phyloP scores from a whole-genome alignment of 2,797 vertebrate genomes.

The Sebastes iracundus region DNA sequence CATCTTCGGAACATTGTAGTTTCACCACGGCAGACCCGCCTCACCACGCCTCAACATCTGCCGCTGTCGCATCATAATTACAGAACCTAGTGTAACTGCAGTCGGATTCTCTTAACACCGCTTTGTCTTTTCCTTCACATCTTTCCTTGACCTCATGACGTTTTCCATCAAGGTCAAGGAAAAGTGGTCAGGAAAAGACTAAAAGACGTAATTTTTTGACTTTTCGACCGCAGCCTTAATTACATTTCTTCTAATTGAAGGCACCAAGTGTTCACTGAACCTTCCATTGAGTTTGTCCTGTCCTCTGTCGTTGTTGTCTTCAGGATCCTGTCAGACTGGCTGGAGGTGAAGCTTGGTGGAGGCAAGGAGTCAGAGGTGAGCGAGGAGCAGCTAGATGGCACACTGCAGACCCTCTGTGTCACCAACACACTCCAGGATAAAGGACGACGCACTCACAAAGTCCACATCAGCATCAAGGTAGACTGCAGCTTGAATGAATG shows the following conservation, averaged over 20 bases:
- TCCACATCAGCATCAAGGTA: slow-evolving; percentile 91
- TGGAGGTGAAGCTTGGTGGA: slow-evolving; percentile 90
- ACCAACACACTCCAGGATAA: slow-evolving; percentile 73
- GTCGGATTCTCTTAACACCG: too few relatives aligned
- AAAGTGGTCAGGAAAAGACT: too few relatives aligned
- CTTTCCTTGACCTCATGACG: too few relatives aligned
- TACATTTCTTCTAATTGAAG: background rate
- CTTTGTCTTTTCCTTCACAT: too few relatives aligned
- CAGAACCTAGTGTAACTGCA: fast-evolving
- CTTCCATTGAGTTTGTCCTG: background rate
- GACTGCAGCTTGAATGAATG: fast-evolving
- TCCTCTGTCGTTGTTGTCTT: slow-evolving; percentile 1
- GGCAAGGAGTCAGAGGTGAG: slow-evolving; percentile 44
- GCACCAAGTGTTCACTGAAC: background rate
- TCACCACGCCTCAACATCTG: too few relatives aligned
- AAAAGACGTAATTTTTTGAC: too few relatives aligned
- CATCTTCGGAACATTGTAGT: too few relatives aligned
- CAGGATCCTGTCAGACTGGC: slow-evolving; percentile 91
- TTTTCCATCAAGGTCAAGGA: too few relatives aligned
- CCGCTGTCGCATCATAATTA: too few relatives aligned
- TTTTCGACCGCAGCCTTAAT: too few relatives aligned
- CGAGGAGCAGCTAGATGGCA: slow-evolving; percentile 50
- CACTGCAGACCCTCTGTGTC: slow-evolving; percentile 85
- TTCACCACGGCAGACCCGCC: too few relatives aligned
- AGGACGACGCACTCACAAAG: slow-evolving; percentile 64